These are phyloP conservation scores for Vanessa cardui DNA, from an alignment of 2,888 invertebrate species.

Conservation along the genomic window DNA sequence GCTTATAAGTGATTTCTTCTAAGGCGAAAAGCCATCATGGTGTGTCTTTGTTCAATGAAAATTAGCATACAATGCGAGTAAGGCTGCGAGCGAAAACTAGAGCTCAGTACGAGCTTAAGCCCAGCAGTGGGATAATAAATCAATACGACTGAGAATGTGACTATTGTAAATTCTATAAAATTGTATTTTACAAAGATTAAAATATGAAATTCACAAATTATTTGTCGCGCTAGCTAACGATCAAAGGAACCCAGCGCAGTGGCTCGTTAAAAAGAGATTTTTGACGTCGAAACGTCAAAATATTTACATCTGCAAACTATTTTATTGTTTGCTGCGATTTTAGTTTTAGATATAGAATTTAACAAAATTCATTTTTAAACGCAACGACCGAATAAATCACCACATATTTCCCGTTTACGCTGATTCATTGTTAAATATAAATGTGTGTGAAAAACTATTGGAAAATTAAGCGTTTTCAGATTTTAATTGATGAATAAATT, in stretches of 20 bases:
- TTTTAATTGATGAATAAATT: slow-evolving; percentile 11
- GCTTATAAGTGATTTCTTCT: too few species aligned
- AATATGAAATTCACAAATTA: slow-evolving; percentile 13
- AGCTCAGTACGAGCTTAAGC: too few species aligned
- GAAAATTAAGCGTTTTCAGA: slow-evolving; percentile 11
- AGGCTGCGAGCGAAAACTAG: too few species aligned
- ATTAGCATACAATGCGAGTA: too few species aligned
- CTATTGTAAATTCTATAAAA: too few species aligned
- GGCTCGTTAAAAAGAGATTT: slow-evolving; percentile 36
- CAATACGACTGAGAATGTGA: too few species aligned
- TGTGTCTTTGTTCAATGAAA: too few species aligned
- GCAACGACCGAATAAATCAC: slow-evolving; percentile 19
- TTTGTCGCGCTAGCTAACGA: slow-evolving; percentile 14
- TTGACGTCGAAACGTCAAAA: slow-evolving; percentile 24
- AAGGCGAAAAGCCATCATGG: too few species aligned
- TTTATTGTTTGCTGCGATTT: slow-evolving; percentile 29
- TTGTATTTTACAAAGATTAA: slow-evolving; percentile 1
- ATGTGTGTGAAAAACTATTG: slow-evolving; percentile 1
- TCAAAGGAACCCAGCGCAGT: slow-evolving; percentile 8
- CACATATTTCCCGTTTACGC: not conserved
- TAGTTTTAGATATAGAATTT: slow-evolving; percentile 29
- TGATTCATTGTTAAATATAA: slow-evolving; percentile 8
- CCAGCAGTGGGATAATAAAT: too few species aligned
- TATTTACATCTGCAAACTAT: slow-evolving; percentile 21
- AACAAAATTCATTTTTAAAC: slow-evolving; percentile 14